phyloP scores from a whole-genome alignment of 2,113 vertebrate species.

The Camelus dromedarius region DNA sequence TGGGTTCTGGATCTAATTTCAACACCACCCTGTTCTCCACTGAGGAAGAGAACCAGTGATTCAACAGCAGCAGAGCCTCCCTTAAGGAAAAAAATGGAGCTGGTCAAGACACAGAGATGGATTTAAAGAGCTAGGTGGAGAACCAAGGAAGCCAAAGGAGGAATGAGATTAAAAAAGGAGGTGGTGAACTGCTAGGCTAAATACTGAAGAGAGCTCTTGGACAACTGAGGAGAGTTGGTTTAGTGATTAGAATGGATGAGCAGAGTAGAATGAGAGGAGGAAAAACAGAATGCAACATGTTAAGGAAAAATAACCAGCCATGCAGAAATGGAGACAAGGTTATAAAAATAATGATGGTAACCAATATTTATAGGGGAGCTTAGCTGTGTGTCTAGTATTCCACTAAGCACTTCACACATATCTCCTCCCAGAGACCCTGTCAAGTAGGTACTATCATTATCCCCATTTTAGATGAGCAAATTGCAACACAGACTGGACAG shows the following conservation, averaged over 20 bases:
- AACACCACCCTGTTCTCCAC: background rate
- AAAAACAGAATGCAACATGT: background rate
- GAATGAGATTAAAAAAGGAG: background rate
- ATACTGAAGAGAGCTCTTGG: background rate
- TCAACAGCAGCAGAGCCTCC: background rate
- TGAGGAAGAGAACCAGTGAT: background rate
- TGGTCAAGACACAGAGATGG: background rate
- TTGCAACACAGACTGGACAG: background rate
- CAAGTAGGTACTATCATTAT: background rate
- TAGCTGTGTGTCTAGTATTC: background rate
- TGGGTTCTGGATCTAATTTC: background rate
- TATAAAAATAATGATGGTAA: background rate
- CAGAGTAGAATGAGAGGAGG: background rate
- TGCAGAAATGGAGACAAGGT: background rate
- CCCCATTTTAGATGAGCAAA: background rate
- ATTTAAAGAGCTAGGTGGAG: background rate
- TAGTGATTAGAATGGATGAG: background rate
- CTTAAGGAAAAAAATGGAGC: background rate
- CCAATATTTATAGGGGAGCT: background rate
- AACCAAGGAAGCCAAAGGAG: background rate
- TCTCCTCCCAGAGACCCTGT: background rate
- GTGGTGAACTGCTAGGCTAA: background rate
- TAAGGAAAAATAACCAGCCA: background rate
- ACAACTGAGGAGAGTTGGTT: background rate
- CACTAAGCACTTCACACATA: background rate